Base-by-base conservation (phyloP, 2,113 vertebrate genomes). In the Setophaga kirtlandii region DNA sequence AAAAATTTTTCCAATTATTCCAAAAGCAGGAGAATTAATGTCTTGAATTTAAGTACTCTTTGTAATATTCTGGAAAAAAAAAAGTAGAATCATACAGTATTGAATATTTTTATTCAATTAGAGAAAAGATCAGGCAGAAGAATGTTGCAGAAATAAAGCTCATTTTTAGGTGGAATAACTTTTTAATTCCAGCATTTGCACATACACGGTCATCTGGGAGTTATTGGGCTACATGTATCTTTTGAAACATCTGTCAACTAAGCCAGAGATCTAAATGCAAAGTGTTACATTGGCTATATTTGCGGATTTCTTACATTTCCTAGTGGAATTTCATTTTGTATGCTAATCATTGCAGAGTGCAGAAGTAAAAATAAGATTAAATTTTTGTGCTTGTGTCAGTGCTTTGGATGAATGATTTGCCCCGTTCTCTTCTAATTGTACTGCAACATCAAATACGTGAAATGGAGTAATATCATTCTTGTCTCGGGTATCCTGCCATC, bases 161-260 rank as follows among this genome's bases (percentile, higher is more conserved):
- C 5, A 15, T 27, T 47, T 90, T 67, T 85, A 77, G 44, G 42
- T 37, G 28, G 55, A 69, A 39, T 83, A 23, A 13, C 47, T 76
- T 27, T 14, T 68, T 87, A 41, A 76, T 90, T 96, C 63, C 71
- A 52, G 69, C 59, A 27, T 63, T 46, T 86, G 69, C 63, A 53
- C 52, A 2, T 60, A 23, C 9, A 46, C 58, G 25, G 82, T 91
- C 94, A 68, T 90, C 23, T 33, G 95, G 94, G 96, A 90, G 37
- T 94, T 95, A 55, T 1, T 90, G 58, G 25, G 52, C 82, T 96
- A 49, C 77, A 30, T 83, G 84, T 89, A 62, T 84, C 90, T 93
- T 91, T 85, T 68, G 76, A 87, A 94, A 92, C 35, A 41, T 96
- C 97, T 96, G 95, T 94, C 96, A 86, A 11, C 90, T 93, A 71